Conservation (phyloP, 2,888 invertebrate genomes). For the Amitus sp. region DNA sequence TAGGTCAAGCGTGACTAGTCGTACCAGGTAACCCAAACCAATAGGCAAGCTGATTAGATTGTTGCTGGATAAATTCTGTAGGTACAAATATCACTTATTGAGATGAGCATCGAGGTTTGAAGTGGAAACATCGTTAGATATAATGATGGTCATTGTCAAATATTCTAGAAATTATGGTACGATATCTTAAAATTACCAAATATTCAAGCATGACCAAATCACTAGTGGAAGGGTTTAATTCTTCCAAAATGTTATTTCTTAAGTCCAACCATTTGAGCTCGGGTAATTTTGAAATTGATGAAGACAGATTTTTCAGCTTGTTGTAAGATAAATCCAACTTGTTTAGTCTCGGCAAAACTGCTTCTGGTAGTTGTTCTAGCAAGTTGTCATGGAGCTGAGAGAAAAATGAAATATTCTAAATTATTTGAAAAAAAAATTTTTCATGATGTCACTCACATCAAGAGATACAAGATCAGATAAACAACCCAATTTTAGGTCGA, state of each 20-base stretch:
- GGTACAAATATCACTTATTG: not conserved
- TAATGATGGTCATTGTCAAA: no score
- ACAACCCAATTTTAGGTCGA: conserved; percentile 74
- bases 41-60: conserved; percentile 77
- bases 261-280: conserved; percentile 78
- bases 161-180: no score
- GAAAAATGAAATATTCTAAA: conserved; percentile 22
- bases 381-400: conserved; percentile 86
- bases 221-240: conserved; percentile 77
- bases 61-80: conserved; percentile 83
- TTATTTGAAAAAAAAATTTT: not conserved
- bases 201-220: conserved; percentile 82
- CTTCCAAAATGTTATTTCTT: conserved; percentile 78
- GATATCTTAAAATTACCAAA: conserved; percentile 75
- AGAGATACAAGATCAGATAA: conserved; percentile 76
- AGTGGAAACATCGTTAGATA: not conserved
- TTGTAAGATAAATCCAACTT: conserved; percentile 78
- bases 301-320: conserved; percentile 72
- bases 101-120: no score
- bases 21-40: conserved; percentile 85
- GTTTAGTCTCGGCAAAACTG: conserved; percentile 74
- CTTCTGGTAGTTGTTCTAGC: conserved; percentile 75
- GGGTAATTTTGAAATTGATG: conserved; percentile 75
- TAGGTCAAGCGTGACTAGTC: conserved; percentile 77
- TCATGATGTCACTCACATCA: conserved; percentile 69